phyloP scores from a whole-genome alignment of 2,113 vertebrate genomes.

The Hipposideros armiger region DNA sequence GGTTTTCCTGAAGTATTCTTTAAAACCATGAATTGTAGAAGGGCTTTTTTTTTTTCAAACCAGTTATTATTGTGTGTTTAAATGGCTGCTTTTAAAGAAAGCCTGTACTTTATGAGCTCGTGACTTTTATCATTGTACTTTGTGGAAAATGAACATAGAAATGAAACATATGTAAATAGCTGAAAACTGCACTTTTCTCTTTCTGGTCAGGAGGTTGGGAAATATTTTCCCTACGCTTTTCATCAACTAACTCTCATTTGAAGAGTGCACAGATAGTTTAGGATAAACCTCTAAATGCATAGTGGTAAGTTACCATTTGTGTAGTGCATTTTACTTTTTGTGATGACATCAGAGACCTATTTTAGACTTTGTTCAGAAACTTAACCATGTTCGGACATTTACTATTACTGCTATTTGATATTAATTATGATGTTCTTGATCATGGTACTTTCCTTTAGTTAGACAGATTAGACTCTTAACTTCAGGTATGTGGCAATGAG shows the following conservation, averaged over 20 bases:
- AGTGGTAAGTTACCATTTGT: not conserved
- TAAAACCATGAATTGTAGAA: conserved; percentile 61
- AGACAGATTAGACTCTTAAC: not conserved
- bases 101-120: conserved; percentile 1
- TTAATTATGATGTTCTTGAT: not conserved
- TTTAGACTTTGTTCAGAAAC: conserved; percentile 50
- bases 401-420: not conserved
- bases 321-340: conserved; percentile 57
- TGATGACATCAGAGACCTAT: not conserved
- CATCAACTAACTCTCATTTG: not conserved
- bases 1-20: conserved; percentile 70
- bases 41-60: not conserved
- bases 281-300: not conserved
- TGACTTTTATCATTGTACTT: conserved; percentile 54
- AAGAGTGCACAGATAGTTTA: not conserved
- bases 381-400: not conserved
- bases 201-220: not conserved
- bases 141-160: conserved; percentile 57
- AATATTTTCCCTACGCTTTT: not conserved
- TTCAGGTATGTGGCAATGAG: not conserved
- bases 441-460: conserved; percentile 10
- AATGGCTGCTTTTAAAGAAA: conserved; percentile 70
- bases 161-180: conserved; percentile 37
- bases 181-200: conserved; percentile 20
- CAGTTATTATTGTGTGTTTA: conserved; percentile 61